These are phyloP conservation scores for Brachyhypopomus occidentalis DNA, from an alignment of 2,113 vertebrate genomes.

Conservation along the genomic window DNA sequence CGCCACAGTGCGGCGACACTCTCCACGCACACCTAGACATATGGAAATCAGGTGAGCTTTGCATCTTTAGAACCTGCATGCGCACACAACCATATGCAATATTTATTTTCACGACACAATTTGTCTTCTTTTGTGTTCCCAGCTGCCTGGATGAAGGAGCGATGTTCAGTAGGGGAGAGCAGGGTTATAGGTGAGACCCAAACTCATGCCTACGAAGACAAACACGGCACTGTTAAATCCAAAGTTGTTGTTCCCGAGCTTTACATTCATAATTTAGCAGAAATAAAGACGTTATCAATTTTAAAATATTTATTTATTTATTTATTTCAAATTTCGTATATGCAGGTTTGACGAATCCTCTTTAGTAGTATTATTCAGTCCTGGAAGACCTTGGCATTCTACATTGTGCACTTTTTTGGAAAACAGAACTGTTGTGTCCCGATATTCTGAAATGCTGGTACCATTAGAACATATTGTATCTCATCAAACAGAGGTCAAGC, in stretches of 20 bases:
- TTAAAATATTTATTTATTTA: no score
- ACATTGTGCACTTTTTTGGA: no score
- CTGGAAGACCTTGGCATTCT: no score
- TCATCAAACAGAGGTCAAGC: no score
- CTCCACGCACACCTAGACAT: slow-evolving; percentile 96
- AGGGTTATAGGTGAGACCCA: slow-evolving; percentile 61
- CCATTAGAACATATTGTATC: no score
- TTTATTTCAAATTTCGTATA: neutral
- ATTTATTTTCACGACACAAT: neutral
- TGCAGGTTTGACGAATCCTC: neutral
- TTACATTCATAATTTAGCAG: no score
- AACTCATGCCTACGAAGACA: neutral
- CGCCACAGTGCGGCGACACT: slow-evolving; percentile 85
- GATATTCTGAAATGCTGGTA: no score
- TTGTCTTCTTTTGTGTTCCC: slow-evolving; percentile 46
- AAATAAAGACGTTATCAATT: neutral
- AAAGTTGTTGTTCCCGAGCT: neutral
- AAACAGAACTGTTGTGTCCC: no score
- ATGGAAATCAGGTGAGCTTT: slow-evolving; percentile 91
- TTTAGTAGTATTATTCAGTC: no score
- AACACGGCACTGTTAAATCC: neutral
- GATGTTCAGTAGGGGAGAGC: slow-evolving; percentile 72
- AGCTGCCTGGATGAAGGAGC: slow-evolving; percentile 98
- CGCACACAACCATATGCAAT: neutral
- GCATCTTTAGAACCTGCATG: neutral